Percentiles rank a stretch among this genome's conserved stretches.
phyloP scores from a whole-genome alignment of 2,113 vertebrate species.

The Anarhynchus alexandrinus region DNA sequence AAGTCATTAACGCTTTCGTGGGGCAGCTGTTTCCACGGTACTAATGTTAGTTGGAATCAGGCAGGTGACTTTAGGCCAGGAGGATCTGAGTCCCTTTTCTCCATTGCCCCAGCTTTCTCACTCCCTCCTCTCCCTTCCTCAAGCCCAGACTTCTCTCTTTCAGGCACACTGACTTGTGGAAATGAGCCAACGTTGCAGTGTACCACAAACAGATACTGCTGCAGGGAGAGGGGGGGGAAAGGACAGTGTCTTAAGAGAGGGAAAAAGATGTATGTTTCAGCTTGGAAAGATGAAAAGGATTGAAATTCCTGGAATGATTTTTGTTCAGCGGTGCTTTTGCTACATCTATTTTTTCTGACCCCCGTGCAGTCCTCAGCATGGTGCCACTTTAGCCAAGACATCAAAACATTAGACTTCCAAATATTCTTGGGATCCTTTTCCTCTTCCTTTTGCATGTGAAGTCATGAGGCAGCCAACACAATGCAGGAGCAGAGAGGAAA shows the following conservation, averaged over 20 bases:
- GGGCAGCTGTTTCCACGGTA: background rate
- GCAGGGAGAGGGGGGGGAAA: background rate
- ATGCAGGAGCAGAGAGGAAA: background rate
- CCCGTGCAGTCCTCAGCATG: background rate
- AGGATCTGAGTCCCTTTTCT: background rate
- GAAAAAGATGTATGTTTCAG: background rate
- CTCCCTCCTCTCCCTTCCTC: background rate
- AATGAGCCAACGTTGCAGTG: constrained; percentile 13
- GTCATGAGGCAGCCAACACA: background rate
- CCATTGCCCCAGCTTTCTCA: background rate
- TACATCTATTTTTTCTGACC: background rate
- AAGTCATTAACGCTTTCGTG: background rate
- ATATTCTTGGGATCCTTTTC: background rate
- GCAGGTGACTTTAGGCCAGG: background rate
- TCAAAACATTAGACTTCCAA: background rate
- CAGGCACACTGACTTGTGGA: constrained; percentile 6
- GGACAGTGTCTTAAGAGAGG: background rate
- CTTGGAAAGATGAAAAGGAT: background rate
- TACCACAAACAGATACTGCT: background rate
- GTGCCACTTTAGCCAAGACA: background rate
- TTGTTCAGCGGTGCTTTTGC: background rate
- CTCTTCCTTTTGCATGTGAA: background rate
- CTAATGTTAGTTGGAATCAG: background rate
- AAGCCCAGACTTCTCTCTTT: background rate
- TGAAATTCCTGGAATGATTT: background rate